Evolutionary conservation across 2,113 vertebrate genomes (phyloP), one percentile per base, ranked within the genome.

Genomic region (Lycaon pictus): DNA sequence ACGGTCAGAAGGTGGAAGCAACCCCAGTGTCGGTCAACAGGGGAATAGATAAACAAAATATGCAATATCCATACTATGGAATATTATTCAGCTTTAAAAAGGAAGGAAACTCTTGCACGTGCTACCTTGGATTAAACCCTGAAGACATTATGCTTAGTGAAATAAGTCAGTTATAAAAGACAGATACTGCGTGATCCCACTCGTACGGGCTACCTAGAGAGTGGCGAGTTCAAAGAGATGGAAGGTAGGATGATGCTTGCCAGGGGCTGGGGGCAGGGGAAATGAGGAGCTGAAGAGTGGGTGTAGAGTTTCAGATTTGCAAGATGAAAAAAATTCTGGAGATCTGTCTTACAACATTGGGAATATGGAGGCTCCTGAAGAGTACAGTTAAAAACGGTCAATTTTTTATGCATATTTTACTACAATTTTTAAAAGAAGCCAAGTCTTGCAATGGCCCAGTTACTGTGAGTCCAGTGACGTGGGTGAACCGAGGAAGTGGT

Each of bases 191-290:
- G 0, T 1, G 25, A 25, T 19, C 51, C 77, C 56, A 15, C 20
- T 19, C 15, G 3, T 0, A 3, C 0, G 55, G 82, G n/a, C 29
- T 11, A 6, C 22, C 74, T 9, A 1, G 16, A 23, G 15, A 11
- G 76, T 56, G 22, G 76, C 58, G 22, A 8, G 79, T 20, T 56
- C 17, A 5, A 1, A 88, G 5, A 60, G 65, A 17, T 3, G 1
- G 74, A 11, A 48, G 12, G 25, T 9, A 5, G 82, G 19, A 37
- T 7, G 29, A 16, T 5, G 53, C 15, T 5, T 56, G 27, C 27
- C 48, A 27, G 48, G 63, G 93, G 22, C 23, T 74, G 13, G 20
- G 16, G 84, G 3, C 13, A 5, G 74, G 20, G 16, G 32, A 9
- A 11, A n/a, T 0, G 7, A 15, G 15, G 32, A 23, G 20, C 0